A percentile compares a stretch with the other conserved stretches of the same genome.
These are phyloP conservation scores for Dicerorhinus sumatrensis DNA, from an alignment of 2,113 vertebrate genomes.

Conservation along the genomic window DNA sequence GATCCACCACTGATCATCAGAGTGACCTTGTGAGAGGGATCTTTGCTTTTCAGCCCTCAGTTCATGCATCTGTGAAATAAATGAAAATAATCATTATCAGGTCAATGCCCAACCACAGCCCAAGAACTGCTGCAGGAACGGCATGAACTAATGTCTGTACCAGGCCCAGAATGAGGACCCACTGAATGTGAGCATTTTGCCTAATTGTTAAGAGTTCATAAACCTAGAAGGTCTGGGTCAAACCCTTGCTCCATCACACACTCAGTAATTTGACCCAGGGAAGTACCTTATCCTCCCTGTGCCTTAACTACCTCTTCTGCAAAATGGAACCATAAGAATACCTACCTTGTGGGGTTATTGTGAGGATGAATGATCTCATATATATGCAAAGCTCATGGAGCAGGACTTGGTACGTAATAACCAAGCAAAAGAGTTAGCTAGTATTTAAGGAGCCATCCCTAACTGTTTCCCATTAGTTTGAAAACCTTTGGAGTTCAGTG, in stretches of 20 bases:
- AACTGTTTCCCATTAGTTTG: neutral
- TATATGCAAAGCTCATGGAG: neutral
- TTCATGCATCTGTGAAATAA: neutral
- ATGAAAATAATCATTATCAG: neutral
- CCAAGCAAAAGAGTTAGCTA: neutral
- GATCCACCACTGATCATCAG: too few species aligned
- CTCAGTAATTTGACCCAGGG: neutral
- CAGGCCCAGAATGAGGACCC: neutral
- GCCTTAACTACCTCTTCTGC: neutral
- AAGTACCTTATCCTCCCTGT: neutral
- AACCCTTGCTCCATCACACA: rapidly evolving
- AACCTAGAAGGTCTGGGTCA: neutral
- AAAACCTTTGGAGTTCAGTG: neutral
- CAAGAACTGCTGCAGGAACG: neutral
- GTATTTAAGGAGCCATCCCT: neutral
- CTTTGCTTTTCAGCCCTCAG: neutral
- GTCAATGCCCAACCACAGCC: neutral
- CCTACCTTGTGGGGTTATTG: neutral
- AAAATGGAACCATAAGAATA: neutral
- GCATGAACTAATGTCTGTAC: neutral
- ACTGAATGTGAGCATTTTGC: neutral
- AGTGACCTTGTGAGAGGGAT: neutral
- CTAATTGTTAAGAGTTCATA: neutral
- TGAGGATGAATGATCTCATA: neutral
- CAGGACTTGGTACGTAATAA: neutral